Base-by-base conservation (phyloP, 2,113 vertebrate species). In the Rhea pennata region DNA sequence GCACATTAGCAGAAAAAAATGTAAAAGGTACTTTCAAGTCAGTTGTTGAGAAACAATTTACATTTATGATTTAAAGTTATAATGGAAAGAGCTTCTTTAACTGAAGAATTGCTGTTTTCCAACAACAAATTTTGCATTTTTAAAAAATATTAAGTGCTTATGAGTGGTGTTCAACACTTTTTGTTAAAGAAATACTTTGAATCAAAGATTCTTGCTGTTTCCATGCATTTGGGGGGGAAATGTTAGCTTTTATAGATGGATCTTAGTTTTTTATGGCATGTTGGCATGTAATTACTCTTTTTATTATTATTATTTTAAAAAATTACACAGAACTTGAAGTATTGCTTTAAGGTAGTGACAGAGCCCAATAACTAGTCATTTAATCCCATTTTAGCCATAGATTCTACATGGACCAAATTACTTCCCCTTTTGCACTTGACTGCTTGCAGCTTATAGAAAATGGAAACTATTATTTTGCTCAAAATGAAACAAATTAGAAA, bases 341-440 rank as follows among this genome's bases (percentile, higher is more conserved):
- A 58, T 23, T 73, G 15, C 27, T 83, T 61, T 69, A 79, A 39
- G 15, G 29, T 6, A 74, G 11, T 4, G 58, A 58, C 10, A 51
- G 1, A 2, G 12, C 54, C 33, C 65, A 58, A 31, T 46, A 71
- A 59, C 24, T 51, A 44, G 12, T 3, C 74, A 27, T 61, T 82
- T n/a, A 65, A 80, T 86, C 48, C 48, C n/a, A 59, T 40, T 85
- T 92, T 33, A 84, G 36, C n/a, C 69, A 54, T 7, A 53, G 36
- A 70, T 79, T 71, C n/a, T 64, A 19, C 9, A 1, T 26, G 26
- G 46, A 56, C 26, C 36, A 74, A 91, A 54, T 67, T 44, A 81
- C 78, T 87, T 78, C 62, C 87, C 20, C 13, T 87, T 61, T 84
- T 64, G 51, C n/a, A 87, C 50, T 76, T 59, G 40, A 92, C 53